These are phyloP conservation scores for Psilopsiagon aymara DNA, from an alignment of 2,113 vertebrate species.

Conservation along the genomic window DNA sequence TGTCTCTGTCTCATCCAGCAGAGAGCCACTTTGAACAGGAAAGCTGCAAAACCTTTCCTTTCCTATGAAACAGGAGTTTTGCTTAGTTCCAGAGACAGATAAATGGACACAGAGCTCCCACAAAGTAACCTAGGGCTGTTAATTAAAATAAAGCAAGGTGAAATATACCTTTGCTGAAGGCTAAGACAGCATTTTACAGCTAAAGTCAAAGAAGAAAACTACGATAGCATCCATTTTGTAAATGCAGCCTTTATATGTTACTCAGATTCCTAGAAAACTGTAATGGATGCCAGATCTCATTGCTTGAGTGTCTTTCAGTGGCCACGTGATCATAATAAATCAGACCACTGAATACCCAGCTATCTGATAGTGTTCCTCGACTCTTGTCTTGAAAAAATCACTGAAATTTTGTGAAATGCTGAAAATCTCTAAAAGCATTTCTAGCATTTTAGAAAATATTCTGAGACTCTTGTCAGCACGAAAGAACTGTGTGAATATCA, in stretches of 20 bases:
- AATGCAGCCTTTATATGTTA: neutral
- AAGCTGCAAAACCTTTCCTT: neutral
- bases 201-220: neutral
- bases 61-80: neutral
- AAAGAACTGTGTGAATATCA: neutral
- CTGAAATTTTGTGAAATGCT: neutral
- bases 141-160: neutral
- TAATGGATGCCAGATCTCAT: neutral
- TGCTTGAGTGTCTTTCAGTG: neutral
- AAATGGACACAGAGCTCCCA: neutral
- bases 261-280: neutral
- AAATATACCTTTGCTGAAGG: neutral
- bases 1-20: neutral
- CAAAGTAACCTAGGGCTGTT: neutral
- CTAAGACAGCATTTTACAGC: neutral
- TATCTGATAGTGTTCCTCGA: neutral
- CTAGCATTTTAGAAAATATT: slow-evolving; percentile 28
- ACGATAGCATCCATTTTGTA: neutral
- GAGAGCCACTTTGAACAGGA: neutral
- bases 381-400: neutral
- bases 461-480: neutral
- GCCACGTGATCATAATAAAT: neutral
- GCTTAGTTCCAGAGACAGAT: neutral
- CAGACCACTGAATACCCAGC: neutral
- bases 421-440: slow-evolving; percentile 32